Evolutionary conservation across 1,140 invertebrate species (phyloP), one percentile per base, ranked within the genome.

Genomic region (Pseudomyrmex gracilis): DNA sequence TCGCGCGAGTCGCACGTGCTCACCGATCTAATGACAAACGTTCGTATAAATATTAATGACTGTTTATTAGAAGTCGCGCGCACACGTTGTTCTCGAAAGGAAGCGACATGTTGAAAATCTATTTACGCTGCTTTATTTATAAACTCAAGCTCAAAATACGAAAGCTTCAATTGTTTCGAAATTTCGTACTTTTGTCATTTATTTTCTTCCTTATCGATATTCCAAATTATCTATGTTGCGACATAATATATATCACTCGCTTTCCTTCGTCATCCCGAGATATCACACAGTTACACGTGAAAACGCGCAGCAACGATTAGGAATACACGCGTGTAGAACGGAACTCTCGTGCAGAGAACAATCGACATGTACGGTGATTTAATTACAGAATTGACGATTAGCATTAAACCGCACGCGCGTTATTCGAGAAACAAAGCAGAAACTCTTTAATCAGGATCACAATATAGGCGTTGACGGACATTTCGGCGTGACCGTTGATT

Each of bases 1-100:
- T 77, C 83, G 73, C 60, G 64, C 73, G 66, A 51, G 55, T 43
- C 58, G 49, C 70, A 63, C 73, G 73, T 85, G 73, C 70, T 87
- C 66, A 60, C 60, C 71, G 55, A 87, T 80, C 45, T 58, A 80
- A 80, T 58, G 53, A 71, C 53, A 53, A 70, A 68, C 64, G 34
- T 70, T 47, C 64, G 7, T 78, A 70, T 60, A 80, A 70, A 71
- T 70, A 71, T 71, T 80, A 80, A 71, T 60, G 22, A 43, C 76
- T 70, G 55, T 78, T 80, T 80, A 58, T 9, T 71, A 58, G 55
- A 10, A 71, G 13, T 12, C 8, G 17, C 20, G 12, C 15, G 47
- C 10, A 2, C 10, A 34, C 12, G 12, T 71, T 17, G 8, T 17
- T 34, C 34, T 34, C 17, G 7, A 20, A 12, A 70, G 17, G 8